Evolutionary conservation across 2,797 vertebrate species (phyloP), one percentile per base, ranked within the genome.

Genomic region (Sus cebifrons): DNA sequence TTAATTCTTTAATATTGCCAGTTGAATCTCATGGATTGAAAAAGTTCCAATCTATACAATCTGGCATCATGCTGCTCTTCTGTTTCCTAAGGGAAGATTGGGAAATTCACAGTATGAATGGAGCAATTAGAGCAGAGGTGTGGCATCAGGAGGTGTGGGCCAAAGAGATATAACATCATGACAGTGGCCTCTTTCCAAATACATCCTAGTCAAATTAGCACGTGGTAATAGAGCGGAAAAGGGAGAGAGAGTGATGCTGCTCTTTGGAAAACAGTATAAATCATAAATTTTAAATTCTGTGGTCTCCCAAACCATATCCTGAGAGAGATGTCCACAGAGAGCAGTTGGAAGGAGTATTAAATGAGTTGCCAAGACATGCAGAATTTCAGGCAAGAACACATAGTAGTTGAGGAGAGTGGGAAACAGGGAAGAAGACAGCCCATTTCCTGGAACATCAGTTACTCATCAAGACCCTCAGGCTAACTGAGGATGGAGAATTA

Each of bases 1-100:
- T 98, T 98, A 98, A 98, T 98, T 97, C 96, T 97, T 98, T 98
- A 98, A 98, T 98, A 98, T 98, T 97, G 98, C 97, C 97, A 98
- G 96, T 97, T 97, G 95, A 97, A 93, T 91, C 96, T 96, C 94
- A 94, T 0, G 0, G 95, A 96, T 97, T 98, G 98, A 98, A 96
- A 93, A n/a, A 62, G 87, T 93, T 98, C 98, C 97, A 98, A 94
- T 96, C 96, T 85, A 96, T 97, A 97, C 97, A 98, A 98, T 96
- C 97, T 98, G 98, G 97, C 93, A 90, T 93, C 96, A 83, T 87
- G 89, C 96, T 98, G 98, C 97, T 98, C 97, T 98, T 98, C 97
- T 97, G 96, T 74, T 73, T 96, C 93, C 92, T 70, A 54, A 90
- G 56, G 94, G 87, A 86, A 96, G 58, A 73, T 29, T 71, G 94